Conservation (phyloP, 2,888 invertebrate genomes). For the Sylvicola cinctus region DNA sequence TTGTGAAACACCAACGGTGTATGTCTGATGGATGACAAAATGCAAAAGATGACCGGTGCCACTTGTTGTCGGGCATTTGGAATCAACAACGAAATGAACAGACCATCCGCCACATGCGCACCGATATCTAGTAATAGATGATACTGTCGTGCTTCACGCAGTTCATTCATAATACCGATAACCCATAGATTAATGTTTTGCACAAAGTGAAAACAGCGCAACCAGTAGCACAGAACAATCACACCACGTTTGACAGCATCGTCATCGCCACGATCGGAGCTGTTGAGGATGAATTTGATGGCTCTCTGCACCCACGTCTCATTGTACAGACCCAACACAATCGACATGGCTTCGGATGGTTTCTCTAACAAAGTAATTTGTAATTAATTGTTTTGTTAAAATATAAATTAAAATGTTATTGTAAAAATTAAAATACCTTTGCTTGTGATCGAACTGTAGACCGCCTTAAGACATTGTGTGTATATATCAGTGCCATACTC, state of each 20-base stretch:
- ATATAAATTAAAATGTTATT: no score
- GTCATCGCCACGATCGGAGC: conserved; percentile 26
- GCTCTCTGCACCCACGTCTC: conserved; percentile 17
- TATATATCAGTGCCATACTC: not conserved
- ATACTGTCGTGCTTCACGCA: conserved; percentile 32
- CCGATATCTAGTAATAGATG: conserved; percentile 38
- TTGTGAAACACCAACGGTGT: conserved; percentile 4
- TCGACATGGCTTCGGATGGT: conserved; percentile 20
- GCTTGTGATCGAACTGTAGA: conserved; percentile 17
- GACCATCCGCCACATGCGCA: conserved; percentile 32
- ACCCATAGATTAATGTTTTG: conserved; percentile 44
- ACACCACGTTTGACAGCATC: conserved; percentile 38
- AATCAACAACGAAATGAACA: conserved; percentile 34
- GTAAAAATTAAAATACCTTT: conserved; percentile 2
- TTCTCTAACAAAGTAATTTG: not conserved
- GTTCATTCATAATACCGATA: conserved; percentile 38
- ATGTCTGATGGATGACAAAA: conserved; percentile 38
- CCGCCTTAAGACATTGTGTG: conserved; percentile 14
- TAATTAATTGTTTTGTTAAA: no score
- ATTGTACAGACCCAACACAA: conserved; percentile 20
- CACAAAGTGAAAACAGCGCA: conserved; percentile 38
- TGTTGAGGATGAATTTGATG: conserved; percentile 15
- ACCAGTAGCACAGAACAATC: conserved; percentile 44
- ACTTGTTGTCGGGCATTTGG: conserved; percentile 33
- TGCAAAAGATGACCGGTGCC: conserved; percentile 39